Evolutionary conservation across 2,113 vertebrate species (phyloP), one percentile per base, ranked within the genome.

Genomic region (Leptocoma aspasia): DNA sequence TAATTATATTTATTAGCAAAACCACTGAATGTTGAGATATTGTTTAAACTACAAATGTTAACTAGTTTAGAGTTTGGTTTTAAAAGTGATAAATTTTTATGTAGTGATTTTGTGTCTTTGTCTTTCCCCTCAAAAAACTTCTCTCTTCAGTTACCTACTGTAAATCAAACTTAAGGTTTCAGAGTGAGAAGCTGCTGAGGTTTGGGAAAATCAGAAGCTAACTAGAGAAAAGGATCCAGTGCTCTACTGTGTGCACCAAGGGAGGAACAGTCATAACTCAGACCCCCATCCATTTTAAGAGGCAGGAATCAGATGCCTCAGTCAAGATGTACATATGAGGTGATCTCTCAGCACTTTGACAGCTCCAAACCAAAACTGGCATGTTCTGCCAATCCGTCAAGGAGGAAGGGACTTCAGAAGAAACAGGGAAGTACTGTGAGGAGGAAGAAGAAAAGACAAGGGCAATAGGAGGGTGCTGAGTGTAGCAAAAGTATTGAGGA

Each of bases 1-100:
- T 91, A 95, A 64, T 88, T 82, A 89, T 53, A 86, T 20, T 49
- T 84, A n/a, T 66, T 72, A 71, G 75, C 66, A 87, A 70, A 3
- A n/a, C 3, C 20, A 54, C 20, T 86, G 63, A 77, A 65, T 76
- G 82, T 39, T 60, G 33, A 33, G 15, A 19, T n/a, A 45, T 53
- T 28, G n/a, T 89, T 92, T 95, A 77, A 91, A 82, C 33, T n/a
- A 85, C 69, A 71, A 52, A 52, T 28, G 2, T 39, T 80, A 70
- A 54, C 13, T 94, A 24, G 30, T 57, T 59, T 93, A 92, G 81
- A 37, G 7, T 35, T 84, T 87, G 28, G 1, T 81, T 69, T 82
- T 45, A 59, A 70, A 71, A 42, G 17, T 13, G 37, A 56, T 68
- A 54, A 6, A 16, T 30, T 10, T 26, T 86, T 42, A 15, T 18